Evolutionary conservation across 2,888 invertebrate species (phyloP).

Genomic region (Sinotaia quadrata): DNA sequence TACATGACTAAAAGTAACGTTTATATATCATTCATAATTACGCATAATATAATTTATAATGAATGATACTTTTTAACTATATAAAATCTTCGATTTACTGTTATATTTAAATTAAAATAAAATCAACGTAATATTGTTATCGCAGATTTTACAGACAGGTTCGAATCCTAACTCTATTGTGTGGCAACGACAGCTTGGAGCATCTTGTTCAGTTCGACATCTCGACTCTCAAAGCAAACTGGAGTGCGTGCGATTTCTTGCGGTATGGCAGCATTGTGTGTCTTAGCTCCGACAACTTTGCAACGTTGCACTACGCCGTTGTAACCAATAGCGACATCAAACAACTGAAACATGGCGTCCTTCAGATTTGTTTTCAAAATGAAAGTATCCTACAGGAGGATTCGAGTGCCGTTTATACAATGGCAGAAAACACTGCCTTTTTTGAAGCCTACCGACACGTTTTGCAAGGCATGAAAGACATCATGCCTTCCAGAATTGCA

Average conservation of each 20-base stretch:
- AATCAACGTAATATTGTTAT: too few relatives aligned
- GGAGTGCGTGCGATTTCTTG: slow-evolving; percentile 77
- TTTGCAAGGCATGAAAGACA: too few relatives aligned
- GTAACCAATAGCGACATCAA: slow-evolving; percentile 65
- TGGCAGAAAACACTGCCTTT: slow-evolving; percentile 85
- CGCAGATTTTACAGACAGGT: too few relatives aligned
- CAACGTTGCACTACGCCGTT: slow-evolving; percentile 77
- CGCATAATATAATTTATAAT: too few relatives aligned
- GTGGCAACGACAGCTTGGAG: background rate
- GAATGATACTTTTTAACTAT: too few relatives aligned
- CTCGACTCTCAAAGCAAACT: slow-evolving; percentile 45
- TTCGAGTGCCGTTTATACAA: slow-evolving; percentile 67
- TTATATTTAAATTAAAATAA: too few relatives aligned
- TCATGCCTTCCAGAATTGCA: too few relatives aligned
- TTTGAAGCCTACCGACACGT: slow-evolving; percentile 87
- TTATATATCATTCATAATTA: too few relatives aligned
- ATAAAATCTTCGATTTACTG: too few relatives aligned
- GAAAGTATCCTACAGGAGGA: slow-evolving; percentile 5
- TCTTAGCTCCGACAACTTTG: slow-evolving; percentile 81
- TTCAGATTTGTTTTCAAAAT: slow-evolving; percentile 46
- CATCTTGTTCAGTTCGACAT: background rate
- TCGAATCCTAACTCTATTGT: too few relatives aligned
- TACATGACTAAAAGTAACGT: too few relatives aligned
- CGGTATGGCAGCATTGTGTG: slow-evolving; percentile 83
- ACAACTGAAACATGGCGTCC: slow-evolving; percentile 43